These are phyloP conservation scores for Zeuzera pyrina DNA, from an alignment of 2,888 invertebrate species.

Conservation along the genomic window DNA sequence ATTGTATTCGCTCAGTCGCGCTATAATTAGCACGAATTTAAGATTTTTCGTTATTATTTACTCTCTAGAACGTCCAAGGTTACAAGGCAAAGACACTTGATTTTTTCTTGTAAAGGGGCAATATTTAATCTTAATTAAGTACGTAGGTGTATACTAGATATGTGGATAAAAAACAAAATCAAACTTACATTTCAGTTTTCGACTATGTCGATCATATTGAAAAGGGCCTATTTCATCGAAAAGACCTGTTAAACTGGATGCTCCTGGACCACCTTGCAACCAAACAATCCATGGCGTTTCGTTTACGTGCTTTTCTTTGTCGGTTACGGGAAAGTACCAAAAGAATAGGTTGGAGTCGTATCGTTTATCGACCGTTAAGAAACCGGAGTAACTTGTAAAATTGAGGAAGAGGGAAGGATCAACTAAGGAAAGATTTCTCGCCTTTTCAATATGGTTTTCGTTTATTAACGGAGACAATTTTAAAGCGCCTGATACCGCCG, in stretches of 20 bases:
- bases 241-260: slow-evolving; percentile 69
- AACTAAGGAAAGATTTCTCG: slow-evolving; percentile 34
- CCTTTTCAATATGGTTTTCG: slow-evolving; percentile 29
- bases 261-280: slow-evolving; percentile 91
- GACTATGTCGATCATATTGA: slow-evolving; percentile 17
- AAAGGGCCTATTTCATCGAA: slow-evolving; percentile 59
- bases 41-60: too few species aligned
- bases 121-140: too few species aligned
- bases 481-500: slow-evolving; percentile 33
- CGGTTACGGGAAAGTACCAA: slow-evolving; percentile 84
- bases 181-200: slow-evolving; percentile 38
- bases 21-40: too few species aligned
- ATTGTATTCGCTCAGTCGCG: too few species aligned
- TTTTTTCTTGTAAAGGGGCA: too few species aligned
- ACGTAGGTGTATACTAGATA: too few species aligned
- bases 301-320: slow-evolving; percentile 36
- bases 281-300: slow-evolving; percentile 82
- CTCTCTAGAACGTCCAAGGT: too few species aligned
- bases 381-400: slow-evolving; percentile 62
- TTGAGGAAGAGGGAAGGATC: slow-evolving; percentile 38
- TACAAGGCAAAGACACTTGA: too few species aligned
- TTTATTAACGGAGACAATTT: slow-evolving; percentile 41
- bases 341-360: slow-evolving; percentile 85
- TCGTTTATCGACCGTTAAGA: slow-evolving; percentile 78
- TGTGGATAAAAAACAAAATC: too few species aligned